A percentile compares a stretch with the other conserved stretches of the same genome.
Conservation (phyloP, 2,113 vertebrate species). For the Nettapus auritus region DNA sequence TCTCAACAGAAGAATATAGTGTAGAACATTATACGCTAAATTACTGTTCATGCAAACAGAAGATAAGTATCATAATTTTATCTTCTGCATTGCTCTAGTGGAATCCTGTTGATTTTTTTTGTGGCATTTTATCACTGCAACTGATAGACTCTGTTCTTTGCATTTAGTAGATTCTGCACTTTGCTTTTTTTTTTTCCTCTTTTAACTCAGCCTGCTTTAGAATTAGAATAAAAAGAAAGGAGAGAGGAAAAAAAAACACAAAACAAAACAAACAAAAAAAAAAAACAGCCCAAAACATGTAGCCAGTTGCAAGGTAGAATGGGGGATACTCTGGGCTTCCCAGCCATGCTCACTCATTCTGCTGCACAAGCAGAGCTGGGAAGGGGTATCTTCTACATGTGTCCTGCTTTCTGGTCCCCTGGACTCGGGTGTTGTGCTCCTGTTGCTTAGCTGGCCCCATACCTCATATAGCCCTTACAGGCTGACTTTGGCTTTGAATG, state of each 20-base stretch:
- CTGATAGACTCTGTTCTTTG: background rate
- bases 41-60: background rate
- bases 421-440: background rate
- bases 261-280: background rate
- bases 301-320: rapidly evolving
- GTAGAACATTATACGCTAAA: background rate
- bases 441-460: background rate
- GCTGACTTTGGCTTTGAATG: background rate
- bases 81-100: background rate
- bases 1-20: background rate
- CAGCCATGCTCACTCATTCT: rapidly evolving
- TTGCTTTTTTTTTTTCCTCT: background rate
- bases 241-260: background rate
- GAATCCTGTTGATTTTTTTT: background rate
- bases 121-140: background rate
- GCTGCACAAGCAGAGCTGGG: background rate
- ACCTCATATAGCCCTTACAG: background rate
- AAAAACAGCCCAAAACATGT: background rate
- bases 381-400: background rate
- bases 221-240: background rate
- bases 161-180: background rate
- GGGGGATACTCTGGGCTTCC: background rate
- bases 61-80: background rate
- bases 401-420: background rate
- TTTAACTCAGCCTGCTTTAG: background rate